These are phyloP conservation scores for Geotrupes spiniger DNA, from an alignment of 2,888 invertebrate species.

Conservation along the genomic window DNA sequence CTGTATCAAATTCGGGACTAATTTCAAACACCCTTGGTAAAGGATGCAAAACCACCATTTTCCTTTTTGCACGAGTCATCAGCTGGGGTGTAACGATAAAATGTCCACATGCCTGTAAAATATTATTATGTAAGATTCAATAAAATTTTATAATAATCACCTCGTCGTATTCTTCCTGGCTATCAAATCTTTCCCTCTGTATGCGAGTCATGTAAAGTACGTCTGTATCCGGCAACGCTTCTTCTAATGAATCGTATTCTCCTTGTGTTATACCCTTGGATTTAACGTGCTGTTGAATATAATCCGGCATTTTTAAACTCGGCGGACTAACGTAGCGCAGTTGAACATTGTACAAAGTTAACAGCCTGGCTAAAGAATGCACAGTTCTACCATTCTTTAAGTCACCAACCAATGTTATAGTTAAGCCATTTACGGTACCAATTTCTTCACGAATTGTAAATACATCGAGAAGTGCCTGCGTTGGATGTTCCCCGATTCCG, in stretches of 20 bases:
- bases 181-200: constrained; percentile 87
- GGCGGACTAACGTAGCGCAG: constrained; percentile 88
- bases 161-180: constrained; percentile 80
- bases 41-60: constrained; percentile 97
- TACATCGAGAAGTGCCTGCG: constrained; percentile 94
- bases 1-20: constrained; percentile 90
- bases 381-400: constrained; percentile 97
- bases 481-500: constrained; percentile 95
- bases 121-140: not conserved
- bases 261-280: constrained; percentile 78
- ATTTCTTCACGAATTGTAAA: constrained; percentile 99
- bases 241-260: constrained; percentile 71
- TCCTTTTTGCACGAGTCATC: constrained; percentile 90
- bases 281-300: constrained; percentile 75
- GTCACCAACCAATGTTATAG: constrained; percentile 98
- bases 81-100: constrained; percentile 91
- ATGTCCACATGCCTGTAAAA: constrained; percentile 73
- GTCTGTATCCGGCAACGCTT: constrained; percentile 88
- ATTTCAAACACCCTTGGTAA: constrained; percentile 94
- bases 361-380: constrained; percentile 89
- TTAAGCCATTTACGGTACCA: constrained; percentile 95
- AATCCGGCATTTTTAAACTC: constrained; percentile 86
- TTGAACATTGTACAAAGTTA: constrained; percentile 92
- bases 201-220: constrained; percentile 98
- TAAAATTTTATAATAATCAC: constrained; percentile 58